These are phyloP conservation scores for Eupithecia dodoneata DNA, from an alignment of 2,888 invertebrate species.

Conservation along the genomic window DNA sequence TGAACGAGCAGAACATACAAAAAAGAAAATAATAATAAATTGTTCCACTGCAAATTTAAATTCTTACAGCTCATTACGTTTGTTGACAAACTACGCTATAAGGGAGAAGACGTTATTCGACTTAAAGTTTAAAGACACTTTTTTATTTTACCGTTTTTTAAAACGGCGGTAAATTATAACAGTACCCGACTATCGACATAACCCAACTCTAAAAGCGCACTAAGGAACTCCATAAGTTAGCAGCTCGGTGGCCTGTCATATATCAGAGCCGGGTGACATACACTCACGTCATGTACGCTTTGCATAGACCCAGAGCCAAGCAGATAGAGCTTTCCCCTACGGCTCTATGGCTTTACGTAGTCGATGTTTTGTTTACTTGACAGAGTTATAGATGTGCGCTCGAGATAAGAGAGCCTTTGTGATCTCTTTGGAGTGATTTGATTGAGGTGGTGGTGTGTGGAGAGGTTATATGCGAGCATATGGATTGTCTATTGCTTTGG, in stretches of 20 bases:
- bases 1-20: no score
- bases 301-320: constrained; percentile 51
- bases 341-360: constrained; percentile 32
- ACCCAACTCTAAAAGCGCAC: constrained; percentile 54
- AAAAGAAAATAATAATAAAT: background rate
- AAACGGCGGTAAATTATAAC: background rate
- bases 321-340: constrained; percentile 45
- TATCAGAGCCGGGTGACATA: constrained; percentile 75
- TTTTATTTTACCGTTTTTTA: background rate
- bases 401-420: constrained; percentile 24
- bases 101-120: background rate
- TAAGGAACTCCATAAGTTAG: constrained; percentile 79
- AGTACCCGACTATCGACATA: background rate
- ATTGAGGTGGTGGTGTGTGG: background rate
- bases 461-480: constrained; percentile 5
- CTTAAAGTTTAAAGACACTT: background rate
- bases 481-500: background rate
- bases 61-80: background rate
- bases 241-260: constrained; percentile 75
- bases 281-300: constrained; percentile 70
- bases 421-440: constrained; percentile 20
- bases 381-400: constrained; percentile 32
- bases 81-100: no score
- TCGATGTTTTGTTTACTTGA: constrained; percentile 41
- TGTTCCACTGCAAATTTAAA: background rate